These are phyloP conservation scores for Zalophus californianus DNA, from an alignment of 2,797 vertebrate species.

Conservation along the genomic window DNA sequence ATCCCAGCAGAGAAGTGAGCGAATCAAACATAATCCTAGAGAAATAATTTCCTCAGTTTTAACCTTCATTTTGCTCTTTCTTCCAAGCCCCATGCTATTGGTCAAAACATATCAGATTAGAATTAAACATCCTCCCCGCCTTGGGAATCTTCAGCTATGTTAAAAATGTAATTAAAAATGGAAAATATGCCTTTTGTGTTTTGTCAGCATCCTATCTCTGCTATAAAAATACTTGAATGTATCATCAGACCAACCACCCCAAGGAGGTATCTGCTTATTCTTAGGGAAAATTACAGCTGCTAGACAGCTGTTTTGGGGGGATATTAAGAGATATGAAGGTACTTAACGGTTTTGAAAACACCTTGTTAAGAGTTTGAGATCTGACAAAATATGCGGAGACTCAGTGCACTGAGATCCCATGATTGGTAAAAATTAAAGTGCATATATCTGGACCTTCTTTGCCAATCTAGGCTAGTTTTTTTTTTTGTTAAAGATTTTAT, in stretches of 20 bases:
- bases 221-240: conserved; percentile 14
- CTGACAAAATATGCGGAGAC: not conserved
- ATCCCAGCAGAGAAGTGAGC: not conserved
- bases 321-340: not conserved
- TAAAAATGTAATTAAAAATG: conserved; percentile 37
- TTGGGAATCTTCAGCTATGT: not conserved
- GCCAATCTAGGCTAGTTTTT: not conserved
- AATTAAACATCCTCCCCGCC: not conserved
- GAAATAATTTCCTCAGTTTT: not conserved
- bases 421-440: not conserved
- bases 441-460: not conserved
- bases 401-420: not conserved
- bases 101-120: not conserved
- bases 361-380: not conserved
- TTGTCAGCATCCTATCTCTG: not conserved
- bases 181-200: conserved; percentile 1
- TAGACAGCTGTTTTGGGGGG: not conserved
- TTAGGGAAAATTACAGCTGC: not conserved
- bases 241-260: not conserved
- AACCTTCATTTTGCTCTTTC: not conserved
- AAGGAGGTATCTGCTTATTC: not conserved
- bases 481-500: too few relatives aligned
- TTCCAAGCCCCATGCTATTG: not conserved
- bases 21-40: not conserved
- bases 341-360: not conserved